Evolutionary conservation across 2,797 vertebrate genomes (phyloP).

Genomic region (Rhinophrynus dorsalis): DNA sequence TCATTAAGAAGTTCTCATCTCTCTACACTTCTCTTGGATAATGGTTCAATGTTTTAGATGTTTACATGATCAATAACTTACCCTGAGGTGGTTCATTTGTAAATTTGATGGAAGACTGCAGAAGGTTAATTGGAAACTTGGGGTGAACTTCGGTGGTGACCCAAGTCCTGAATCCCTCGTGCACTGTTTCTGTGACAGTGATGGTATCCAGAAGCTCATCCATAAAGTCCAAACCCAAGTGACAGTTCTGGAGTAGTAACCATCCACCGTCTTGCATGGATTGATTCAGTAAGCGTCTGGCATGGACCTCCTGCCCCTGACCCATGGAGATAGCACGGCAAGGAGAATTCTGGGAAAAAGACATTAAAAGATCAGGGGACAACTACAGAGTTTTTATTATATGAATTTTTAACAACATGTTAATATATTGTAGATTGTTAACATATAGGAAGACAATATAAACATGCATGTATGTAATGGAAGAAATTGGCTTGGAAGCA

Average conservation of each 20-base stretch:
- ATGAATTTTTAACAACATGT: no score
- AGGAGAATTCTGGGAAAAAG: constrained; percentile 62
- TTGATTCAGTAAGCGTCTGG: constrained; percentile 73
- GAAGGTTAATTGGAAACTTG: constrained; percentile 80
- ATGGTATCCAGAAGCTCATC: constrained; percentile 77
- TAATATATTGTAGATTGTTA: no score
- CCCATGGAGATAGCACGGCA: constrained; percentile 82
- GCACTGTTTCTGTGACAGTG: constrained; percentile 60
- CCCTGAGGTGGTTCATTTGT: constrained; percentile 84
- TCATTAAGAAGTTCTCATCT: no score
- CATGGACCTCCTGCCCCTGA: constrained; percentile 81
- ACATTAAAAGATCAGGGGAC: background rate
- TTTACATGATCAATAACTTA: constrained; percentile 56
- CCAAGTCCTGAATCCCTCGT: constrained; percentile 75
- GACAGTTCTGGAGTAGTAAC: constrained; percentile 85
- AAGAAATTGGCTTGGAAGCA: no score
- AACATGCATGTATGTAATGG: no score
- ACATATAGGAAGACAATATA: no score
- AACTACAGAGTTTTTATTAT: no score
- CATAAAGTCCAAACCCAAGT: constrained; percentile 80
- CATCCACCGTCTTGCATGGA: constrained; percentile 81
- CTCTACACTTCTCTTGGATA: no score
- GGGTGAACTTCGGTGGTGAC: constrained; percentile 78
- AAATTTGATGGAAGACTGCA: constrained; percentile 85
- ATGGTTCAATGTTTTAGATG: no score